Conservation (phyloP, 1,140 invertebrate species). For the Apis mellifera region Amel_HAv3.1 CM009933.2:8015001-8015500, state of each 20-base stretch:
- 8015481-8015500: neutral
- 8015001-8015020: no score
- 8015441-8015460: constrained; percentile 15
- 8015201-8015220: neutral
- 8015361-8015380: constrained; percentile 39
- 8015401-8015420: constrained; percentile 43
- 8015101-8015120: no score
- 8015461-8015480: neutral
- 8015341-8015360: neutral
- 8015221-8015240: constrained; percentile 1
- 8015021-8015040: no score
- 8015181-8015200: neutral
- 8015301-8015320: constrained; percentile 31
- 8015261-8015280: constrained; percentile 27
- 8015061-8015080: no score
- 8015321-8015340: no score
- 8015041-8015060: no score
- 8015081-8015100: no score
- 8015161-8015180: no score
- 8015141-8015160: no score
- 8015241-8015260: constrained; percentile 40
- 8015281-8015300: constrained; percentile 40
- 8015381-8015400: constrained; percentile 45
- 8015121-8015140: no score
- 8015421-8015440: constrained; percentile 20